phyloP scores from a whole-genome alignment of 92 coral and sea anemone genomes.

The Parazoanthus atlanticus region DNA sequence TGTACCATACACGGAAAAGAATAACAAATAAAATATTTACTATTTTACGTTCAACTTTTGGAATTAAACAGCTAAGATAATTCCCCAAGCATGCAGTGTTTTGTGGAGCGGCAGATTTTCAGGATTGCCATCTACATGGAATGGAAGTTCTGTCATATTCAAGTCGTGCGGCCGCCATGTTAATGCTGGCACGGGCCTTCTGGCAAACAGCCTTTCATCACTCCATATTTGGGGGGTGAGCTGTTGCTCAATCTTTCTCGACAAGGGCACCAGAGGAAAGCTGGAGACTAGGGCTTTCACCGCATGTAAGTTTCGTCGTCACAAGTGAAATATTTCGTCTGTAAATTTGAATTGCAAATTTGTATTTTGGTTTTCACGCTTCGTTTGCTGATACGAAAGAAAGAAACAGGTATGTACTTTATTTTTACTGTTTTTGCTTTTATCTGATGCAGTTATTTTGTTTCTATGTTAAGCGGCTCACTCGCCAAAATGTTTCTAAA shows the following conservation, averaged over 20 bases:
- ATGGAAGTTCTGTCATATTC: constrained; percentile 15
- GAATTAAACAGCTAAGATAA: constrained; percentile 8
- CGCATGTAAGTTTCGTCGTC: constrained; percentile 1
- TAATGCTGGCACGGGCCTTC: constrained; percentile 15
- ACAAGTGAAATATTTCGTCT: background rate
- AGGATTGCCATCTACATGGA: constrained; percentile 8
- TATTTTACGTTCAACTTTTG: background rate
- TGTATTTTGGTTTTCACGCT: constrained; percentile 21
- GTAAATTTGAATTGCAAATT: constrained; percentile 20
- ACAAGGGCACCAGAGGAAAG: constrained; percentile 20
- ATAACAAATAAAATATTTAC: background rate
- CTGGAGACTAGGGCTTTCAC: constrained; percentile 3
- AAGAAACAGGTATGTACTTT: constrained; percentile 23
- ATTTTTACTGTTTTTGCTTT: background rate
- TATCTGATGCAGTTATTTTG: constrained; percentile 11
- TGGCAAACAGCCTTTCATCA: background rate
- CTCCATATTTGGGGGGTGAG: constrained; percentile 18
- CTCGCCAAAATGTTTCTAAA: background rate
- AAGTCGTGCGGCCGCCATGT: constrained; percentile 8
- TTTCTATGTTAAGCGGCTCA: background rate
- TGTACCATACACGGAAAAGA: constrained; percentile 14
- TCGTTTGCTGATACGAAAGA: constrained; percentile 15
- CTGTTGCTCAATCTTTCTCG: constrained; percentile 27
- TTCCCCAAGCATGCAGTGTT: constrained; percentile 12
- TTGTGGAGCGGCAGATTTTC: constrained; percentile 24